These are phyloP conservation scores for Paracanthobrama guichenoti DNA, from an alignment of 2,113 vertebrate genomes.

Conservation along the genomic window DNA sequence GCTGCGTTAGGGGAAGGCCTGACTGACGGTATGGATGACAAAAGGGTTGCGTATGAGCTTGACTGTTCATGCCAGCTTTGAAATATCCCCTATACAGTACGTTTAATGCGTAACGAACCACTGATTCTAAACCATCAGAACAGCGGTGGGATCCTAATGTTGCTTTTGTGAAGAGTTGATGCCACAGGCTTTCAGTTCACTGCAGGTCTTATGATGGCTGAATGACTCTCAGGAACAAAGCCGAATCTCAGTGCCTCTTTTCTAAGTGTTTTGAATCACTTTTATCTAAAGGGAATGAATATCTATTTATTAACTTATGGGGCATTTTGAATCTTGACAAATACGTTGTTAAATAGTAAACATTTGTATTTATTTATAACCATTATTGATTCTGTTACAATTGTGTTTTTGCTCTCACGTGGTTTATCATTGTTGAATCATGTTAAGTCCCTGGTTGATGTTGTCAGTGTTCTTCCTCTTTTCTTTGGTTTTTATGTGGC, in stretches of 20 bases:
- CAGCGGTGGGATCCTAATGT: neutral
- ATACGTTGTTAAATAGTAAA: neutral
- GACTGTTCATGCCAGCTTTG: neutral
- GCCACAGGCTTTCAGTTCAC: neutral
- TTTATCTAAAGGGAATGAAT: neutral
- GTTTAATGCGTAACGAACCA: neutral
- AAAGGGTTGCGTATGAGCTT: neutral
- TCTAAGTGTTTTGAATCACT: neutral
- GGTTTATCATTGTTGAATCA: neutral
- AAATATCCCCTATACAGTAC: neutral
- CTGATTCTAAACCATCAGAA: neutral
- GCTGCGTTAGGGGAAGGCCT: neutral
- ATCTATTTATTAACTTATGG: neutral
- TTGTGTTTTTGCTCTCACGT: neutral
- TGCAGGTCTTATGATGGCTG: neutral
- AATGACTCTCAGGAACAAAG: neutral
- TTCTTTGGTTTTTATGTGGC: constrained; percentile 15
- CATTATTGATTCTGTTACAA: neutral
- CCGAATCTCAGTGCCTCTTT: neutral
- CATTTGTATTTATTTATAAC: neutral
- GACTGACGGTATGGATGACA: neutral
- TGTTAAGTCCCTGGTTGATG: neutral
- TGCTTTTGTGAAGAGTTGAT: neutral
- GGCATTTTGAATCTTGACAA: neutral
- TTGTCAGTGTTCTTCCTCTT: constrained; percentile 21